Conservation (phyloP, 92 coral and sea anemone genomes). For the Nematostella vectensis region DNA sequence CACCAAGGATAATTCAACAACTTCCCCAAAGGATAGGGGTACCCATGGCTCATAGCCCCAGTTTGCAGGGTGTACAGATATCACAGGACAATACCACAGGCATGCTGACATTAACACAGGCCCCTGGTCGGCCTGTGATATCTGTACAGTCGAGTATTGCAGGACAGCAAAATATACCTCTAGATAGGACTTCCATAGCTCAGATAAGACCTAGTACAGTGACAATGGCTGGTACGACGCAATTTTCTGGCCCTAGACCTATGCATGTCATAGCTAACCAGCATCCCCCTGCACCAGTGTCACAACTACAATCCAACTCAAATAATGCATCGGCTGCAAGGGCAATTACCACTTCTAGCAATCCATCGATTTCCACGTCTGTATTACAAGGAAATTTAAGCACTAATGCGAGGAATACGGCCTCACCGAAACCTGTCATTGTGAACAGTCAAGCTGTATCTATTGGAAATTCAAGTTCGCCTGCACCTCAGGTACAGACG, state of each 20-base stretch:
- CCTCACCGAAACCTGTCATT: neutral
- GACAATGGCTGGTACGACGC: constrained; percentile 20
- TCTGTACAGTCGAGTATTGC: constrained; percentile 9
- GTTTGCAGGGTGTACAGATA: constrained; percentile 35
- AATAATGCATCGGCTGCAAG: neutral
- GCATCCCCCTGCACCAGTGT: neutral
- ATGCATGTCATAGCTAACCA: neutral
- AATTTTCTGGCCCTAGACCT: constrained; percentile 23
- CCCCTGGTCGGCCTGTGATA: constrained; percentile 29
- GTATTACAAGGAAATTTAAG: neutral
- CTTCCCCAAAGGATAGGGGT: constrained; percentile 62
- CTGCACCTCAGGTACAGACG: constrained; percentile 31
- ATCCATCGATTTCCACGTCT: neutral
- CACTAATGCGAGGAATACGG: neutral
- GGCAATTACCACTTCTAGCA: neutral
- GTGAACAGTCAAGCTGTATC: neutral
- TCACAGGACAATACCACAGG: constrained; percentile 46
- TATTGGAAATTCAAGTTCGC: neutral
- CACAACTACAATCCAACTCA: neutral
- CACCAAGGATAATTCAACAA: constrained; percentile 65
- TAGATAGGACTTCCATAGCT: constrained; percentile 28
- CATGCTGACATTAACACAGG: constrained; percentile 45
- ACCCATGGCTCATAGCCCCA: constrained; percentile 17
- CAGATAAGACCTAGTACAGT: constrained; percentile 25
- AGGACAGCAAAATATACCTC: neutral